Evolutionary conservation across 2,888 invertebrate genomes (phyloP), one percentile per base, ranked within the genome.

Genomic region (Stictocephala bisonia): DNA sequence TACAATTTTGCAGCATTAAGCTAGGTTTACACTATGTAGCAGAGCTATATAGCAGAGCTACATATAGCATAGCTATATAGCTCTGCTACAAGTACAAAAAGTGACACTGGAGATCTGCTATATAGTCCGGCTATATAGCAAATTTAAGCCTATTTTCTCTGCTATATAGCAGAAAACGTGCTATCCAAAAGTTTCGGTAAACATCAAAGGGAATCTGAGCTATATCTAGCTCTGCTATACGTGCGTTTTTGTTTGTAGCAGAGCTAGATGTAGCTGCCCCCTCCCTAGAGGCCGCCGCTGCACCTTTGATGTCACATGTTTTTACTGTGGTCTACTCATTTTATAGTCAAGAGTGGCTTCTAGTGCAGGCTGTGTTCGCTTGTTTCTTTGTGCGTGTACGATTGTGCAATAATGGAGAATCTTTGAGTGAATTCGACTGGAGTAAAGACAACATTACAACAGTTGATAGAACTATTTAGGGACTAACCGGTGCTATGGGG

Each of bases 401-500:
- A 60, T 53, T 53, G 53, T 53, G 53, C 53, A 53, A 53, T 53
- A 56, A 56, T 56, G 56, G 56, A 56, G 7, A 48, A 48, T 48
- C 48, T 48, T 48, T 48, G 15, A 67, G 44, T 53, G 60, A 71
- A 44, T 60, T 60, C 41, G 53, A 71, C 29, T 72, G 71, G 68
- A 67, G 41, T 51, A 71, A 72, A 58, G 71, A 66, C 20, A 71
- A 72, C 20, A 60, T 67, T 41, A n/a, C 15, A 15, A 66, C 51
- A 56, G 20, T 29, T 71, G 13, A 66, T 71, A 35, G 74, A 74
- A 13, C 71, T 53, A 27, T 72, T 67, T 48, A 71, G 71, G 44
- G 71, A 74, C 15, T 26, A 71, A 41, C 24, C 53, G 41, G 72
- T 74, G 69, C 60, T 72, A 53, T 72, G 68, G 71, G 74, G 68